phyloP scores from a whole-genome alignment of 2,113 vertebrate species.

The Tichodroma muraria region DNA sequence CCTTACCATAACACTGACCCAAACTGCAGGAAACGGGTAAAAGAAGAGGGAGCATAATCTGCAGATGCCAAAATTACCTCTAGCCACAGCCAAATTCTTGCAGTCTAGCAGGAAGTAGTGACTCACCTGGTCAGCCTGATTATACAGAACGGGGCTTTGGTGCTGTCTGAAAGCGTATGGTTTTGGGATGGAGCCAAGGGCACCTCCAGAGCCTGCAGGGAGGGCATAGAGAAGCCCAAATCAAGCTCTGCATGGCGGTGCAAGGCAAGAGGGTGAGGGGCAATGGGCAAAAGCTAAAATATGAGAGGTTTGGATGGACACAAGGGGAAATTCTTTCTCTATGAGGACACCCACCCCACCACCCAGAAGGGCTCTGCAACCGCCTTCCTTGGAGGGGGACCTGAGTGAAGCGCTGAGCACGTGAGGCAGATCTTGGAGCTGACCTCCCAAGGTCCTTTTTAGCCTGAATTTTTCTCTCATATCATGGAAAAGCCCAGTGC shows the following conservation, averaged over 20 bases:
- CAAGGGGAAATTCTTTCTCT: not conserved
- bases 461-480: not conserved
- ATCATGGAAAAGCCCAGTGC: not conserved
- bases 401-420: not conserved
- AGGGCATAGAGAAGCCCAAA: not conserved
- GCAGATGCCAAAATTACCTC: not conserved
- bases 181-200: not conserved
- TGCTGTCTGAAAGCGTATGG: rapidly evolving
- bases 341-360: rapidly evolving
- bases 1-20: not conserved
- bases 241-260: rapidly evolving
- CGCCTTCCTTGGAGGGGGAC: not conserved
- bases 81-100: not conserved
- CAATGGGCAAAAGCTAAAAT: not conserved
- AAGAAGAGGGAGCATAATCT: not conserved
- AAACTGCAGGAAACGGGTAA: not conserved
- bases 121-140: not conserved
- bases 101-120: not conserved
- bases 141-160: not conserved
- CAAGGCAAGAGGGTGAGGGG: not conserved
- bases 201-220: not conserved
- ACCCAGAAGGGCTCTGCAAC: not conserved
- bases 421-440: not conserved
- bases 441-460: not conserved
- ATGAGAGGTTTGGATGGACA: rapidly evolving